Evolutionary conservation across 2,113 vertebrate species (phyloP).

Genomic region (Lophius piscatorius): DNA sequence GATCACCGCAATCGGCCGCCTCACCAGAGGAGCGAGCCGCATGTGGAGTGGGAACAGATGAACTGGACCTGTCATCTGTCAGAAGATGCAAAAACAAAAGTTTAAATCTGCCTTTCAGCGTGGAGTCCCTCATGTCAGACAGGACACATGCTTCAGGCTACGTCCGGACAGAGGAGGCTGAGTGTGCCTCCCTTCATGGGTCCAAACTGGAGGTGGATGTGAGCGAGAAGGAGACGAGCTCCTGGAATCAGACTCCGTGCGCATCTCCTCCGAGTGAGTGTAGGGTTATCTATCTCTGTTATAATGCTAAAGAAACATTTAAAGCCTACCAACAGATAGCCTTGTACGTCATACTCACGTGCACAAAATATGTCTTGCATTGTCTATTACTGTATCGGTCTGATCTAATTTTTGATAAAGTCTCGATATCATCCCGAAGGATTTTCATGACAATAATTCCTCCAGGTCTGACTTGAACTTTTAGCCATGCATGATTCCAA

Average conservation of each 20-base stretch:
- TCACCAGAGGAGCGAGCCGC: conserved; percentile 53
- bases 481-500: not conserved
- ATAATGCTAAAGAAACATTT: not conserved
- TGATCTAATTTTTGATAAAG: no score
- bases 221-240: conserved; percentile 64
- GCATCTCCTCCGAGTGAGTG: conserved; percentile 78
- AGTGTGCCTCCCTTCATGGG: conserved; percentile 60
- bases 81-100: conserved; percentile 71
- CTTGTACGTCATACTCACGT: no score
- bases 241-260: conserved; percentile 71
- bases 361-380: no score
- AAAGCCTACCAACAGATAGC: no score
- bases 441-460: no score
- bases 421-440: no score
- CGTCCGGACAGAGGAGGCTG: conserved; percentile 42
- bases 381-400: no score
- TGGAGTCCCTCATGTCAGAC: conserved; percentile 83
- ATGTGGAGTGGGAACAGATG: conserved; percentile 57
- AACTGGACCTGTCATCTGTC: conserved; percentile 61
- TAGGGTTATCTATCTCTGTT: not conserved
- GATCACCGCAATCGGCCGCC: conserved; percentile 65
- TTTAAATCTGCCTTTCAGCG: conserved; percentile 81
- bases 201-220: conserved; percentile 62
- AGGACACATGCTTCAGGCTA: conserved; percentile 48
- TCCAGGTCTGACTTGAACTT: no score